These are phyloP conservation scores for Chydorus sphaericus DNA, from an alignment of 2,888 invertebrate genomes.

Conservation along the genomic window DNA sequence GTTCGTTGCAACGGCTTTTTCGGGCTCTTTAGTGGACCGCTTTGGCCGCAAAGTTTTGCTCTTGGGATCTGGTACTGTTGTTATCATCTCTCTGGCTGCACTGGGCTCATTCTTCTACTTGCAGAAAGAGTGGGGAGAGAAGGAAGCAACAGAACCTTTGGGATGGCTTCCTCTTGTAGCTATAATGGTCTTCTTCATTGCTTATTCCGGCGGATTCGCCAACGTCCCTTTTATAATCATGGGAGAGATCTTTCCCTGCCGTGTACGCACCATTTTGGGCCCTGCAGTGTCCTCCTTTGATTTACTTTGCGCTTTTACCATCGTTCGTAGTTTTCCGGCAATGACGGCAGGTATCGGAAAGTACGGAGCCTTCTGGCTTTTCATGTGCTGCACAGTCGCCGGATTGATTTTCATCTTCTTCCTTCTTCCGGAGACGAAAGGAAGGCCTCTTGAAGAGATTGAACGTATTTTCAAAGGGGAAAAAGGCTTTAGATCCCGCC, in stretches of 20 bases:
- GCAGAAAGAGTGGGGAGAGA: neutral
- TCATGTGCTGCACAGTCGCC: slow-evolving; percentile 3
- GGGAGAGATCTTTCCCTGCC: slow-evolving; percentile 17
- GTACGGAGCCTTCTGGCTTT: slow-evolving; percentile 14
- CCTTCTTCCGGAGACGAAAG: slow-evolving; percentile 13
- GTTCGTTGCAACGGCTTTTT: slow-evolving; percentile 3
- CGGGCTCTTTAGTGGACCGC: slow-evolving; percentile 15
- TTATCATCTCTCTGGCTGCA: slow-evolving; percentile 12
- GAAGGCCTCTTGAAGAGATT: slow-evolving; percentile 12
- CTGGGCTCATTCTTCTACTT: slow-evolving; percentile 15
- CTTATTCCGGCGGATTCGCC: slow-evolving; percentile 14
- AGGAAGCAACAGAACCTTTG: neutral
- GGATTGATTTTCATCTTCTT: slow-evolving; percentile 8
- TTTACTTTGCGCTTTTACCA: slow-evolving; percentile 14
- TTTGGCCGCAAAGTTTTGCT: slow-evolving; percentile 13
- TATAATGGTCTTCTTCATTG: slow-evolving; percentile 14
- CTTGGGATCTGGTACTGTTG: slow-evolving; percentile 13
- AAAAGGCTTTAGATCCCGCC: too few relatives aligned
- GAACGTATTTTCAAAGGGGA: slow-evolving; percentile 10
- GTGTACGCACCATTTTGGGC: slow-evolving; percentile 14
- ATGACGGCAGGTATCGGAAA: slow-evolving; percentile 8
- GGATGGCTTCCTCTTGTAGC: slow-evolving; percentile 14
- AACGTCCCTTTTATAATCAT: slow-evolving; percentile 16
- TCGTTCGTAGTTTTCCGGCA: slow-evolving; percentile 11
- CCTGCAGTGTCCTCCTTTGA: slow-evolving; percentile 15